phyloP scores from a whole-genome alignment of 1,140 invertebrate species.

The Xylocopa sonorina region DNA sequence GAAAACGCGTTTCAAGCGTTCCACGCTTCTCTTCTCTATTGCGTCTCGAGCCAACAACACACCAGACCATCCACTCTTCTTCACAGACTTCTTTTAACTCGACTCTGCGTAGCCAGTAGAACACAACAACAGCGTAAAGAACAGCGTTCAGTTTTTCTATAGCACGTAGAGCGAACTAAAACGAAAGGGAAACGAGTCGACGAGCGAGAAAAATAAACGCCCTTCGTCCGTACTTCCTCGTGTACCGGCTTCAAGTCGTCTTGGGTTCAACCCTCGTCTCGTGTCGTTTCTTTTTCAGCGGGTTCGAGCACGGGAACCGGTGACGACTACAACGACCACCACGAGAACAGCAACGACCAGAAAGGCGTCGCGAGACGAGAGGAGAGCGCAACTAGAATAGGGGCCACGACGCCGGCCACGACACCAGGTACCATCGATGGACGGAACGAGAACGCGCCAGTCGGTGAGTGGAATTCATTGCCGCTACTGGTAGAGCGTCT shows the following conservation, averaged over 20 bases:
- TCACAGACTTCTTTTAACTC: conserved; percentile 1
- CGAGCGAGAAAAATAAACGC: conserved; percentile 1
- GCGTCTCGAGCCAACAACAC: conserved; percentile 9
- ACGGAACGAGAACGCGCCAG: conserved; percentile 48
- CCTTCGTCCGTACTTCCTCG: not conserved
- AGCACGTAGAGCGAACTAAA: too few species aligned
- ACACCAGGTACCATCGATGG: conserved; percentile 47
- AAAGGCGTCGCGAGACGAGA: conserved; percentile 8
- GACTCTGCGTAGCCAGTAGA: not conserved
- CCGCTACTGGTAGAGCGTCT: conserved; percentile 80
- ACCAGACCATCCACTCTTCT: not conserved
- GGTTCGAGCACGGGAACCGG: conserved; percentile 1
- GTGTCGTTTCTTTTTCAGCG: conserved; percentile 55
- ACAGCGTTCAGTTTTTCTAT: too few species aligned
- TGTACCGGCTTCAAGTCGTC: conserved; percentile 16
- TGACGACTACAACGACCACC: conserved; percentile 14
- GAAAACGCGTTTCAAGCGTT: conserved; percentile 34
- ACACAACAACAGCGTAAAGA: not conserved
- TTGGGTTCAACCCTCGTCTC: conserved; percentile 45
- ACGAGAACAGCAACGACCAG: conserved; percentile 17
- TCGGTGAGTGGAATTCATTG: conserved; percentile 81
- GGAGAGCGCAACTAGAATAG: conserved; percentile 1
- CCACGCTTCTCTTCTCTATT: conserved; percentile 18
- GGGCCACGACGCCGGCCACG: conserved; percentile 1
- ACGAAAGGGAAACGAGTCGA: not conserved